Percentiles rank a stretch among this genome's conserved stretches.
These are phyloP conservation scores for Hippocampus guttulatus DNA, from an alignment of 2,113 vertebrate genomes.

Conservation along the genomic window DNA sequence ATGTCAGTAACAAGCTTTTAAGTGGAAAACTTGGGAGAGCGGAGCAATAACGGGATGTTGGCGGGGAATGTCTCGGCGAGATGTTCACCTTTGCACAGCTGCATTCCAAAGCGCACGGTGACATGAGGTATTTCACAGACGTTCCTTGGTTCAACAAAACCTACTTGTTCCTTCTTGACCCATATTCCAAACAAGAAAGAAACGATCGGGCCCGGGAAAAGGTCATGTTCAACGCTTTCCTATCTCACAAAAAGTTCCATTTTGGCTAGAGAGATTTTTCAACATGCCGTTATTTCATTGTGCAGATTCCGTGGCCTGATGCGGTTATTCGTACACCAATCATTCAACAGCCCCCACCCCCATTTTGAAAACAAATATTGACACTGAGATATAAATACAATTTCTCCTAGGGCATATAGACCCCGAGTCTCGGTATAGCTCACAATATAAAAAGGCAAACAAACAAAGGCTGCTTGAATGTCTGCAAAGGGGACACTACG, in stretches of 20 bases:
- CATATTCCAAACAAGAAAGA: slow-evolving; percentile 26
- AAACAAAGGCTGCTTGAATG: slow-evolving; percentile 18
- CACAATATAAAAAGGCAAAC: slow-evolving; percentile 29
- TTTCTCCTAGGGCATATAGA: slow-evolving; percentile 16
- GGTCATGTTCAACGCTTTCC: not conserved
- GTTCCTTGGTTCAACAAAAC: slow-evolving; percentile 30
- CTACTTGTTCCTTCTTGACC: slow-evolving; percentile 28
- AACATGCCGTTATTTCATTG: not conserved
- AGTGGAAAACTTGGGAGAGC: slow-evolving; percentile 7
- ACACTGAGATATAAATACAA: not conserved
- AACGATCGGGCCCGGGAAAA: not conserved
- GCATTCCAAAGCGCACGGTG: slow-evolving; percentile 20
- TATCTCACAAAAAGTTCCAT: not conserved
- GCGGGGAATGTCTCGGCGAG: not conserved
- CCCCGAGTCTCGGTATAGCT: slow-evolving; percentile 15
- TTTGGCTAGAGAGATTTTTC: not conserved
- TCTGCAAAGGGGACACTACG: slow-evolving; percentile 13
- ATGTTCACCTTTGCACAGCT: slow-evolving; percentile 25
- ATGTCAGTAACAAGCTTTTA: no score
- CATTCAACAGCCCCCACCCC: not conserved
- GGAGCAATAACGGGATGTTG: slow-evolving; percentile 31
- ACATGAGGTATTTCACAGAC: slow-evolving; percentile 46
- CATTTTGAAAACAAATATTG: slow-evolving; percentile 16
- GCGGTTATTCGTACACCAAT: not conserved
- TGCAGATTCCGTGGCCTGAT: not conserved